Conservation (phyloP, 2,113 vertebrate species). For the Aythya baeri region DNA sequence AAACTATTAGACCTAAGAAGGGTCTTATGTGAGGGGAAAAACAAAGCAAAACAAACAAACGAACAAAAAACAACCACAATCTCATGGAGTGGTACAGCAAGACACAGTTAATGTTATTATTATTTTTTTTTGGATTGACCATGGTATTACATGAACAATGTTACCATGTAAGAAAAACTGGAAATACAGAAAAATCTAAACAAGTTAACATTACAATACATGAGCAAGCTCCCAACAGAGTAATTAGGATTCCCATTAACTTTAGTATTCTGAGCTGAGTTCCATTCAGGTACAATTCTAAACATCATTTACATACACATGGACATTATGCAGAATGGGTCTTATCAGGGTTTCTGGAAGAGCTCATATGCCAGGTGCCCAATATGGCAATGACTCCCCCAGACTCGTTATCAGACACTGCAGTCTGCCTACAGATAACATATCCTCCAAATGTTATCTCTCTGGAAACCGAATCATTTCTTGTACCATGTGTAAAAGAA, state of each 20-base stretch:
- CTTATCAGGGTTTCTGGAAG: not conserved
- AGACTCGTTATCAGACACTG: not conserved
- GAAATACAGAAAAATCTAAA: not conserved
- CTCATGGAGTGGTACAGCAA: not conserved
- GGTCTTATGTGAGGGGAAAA: not conserved
- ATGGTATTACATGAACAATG: fast-evolving
- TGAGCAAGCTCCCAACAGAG: not conserved
- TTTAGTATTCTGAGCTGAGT: not conserved
- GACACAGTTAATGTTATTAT: not conserved
- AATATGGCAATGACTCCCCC: not conserved
- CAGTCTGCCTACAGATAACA: not conserved
- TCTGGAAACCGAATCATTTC: not conserved
- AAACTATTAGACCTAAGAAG: not conserved
- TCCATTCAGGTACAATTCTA: not conserved
- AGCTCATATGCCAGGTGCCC: not conserved
- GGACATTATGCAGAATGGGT: not conserved
- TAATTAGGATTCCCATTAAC: not conserved
- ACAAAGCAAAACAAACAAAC: not conserved
- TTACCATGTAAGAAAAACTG: not conserved
- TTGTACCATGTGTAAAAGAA: not conserved
- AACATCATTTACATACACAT: not conserved
- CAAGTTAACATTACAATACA: not conserved
- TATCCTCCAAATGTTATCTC: not conserved
- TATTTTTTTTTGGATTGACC: not conserved
- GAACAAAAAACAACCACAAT: no score